Evolutionary conservation across 2,797 vertebrate genomes (phyloP), one percentile per base, ranked within the genome.

Genomic region (Peromyscus eremicus): DNA sequence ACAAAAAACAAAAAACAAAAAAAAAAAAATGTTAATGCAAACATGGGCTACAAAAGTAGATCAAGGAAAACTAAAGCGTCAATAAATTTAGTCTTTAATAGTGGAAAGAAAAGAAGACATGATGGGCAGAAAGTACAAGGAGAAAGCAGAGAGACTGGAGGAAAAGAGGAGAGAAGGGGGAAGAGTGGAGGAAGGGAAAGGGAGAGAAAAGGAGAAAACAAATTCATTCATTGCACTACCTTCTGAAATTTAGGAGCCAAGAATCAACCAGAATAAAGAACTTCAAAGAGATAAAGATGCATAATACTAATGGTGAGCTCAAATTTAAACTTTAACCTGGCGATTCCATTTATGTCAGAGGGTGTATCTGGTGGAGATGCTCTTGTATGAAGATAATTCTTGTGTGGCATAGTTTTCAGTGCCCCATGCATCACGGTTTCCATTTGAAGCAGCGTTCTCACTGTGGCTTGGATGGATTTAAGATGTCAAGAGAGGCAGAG

Each of bases 11-110:
- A n/a, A n/a, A n/a, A n/a, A n/a, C n/a, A n/a, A n/a, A n/a, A n/a
- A n/a, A n/a, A n/a, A n/a, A n/a, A n/a, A n/a, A 93, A 94, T 43
- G 32, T 23, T 89, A 52, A 81, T 25, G 17, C 40, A 91, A 96
- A 40, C 25, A 62, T 2, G 76, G n/a, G 27, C 83, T 79, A 34
- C 16, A 91, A 79, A 94, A 86, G 81, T 3, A 93, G 34, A 84
- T n/a, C 21, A 91, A 77, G 68, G 16, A 16, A 90, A 77, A 14
- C 83, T 70, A 96, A 84, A 85, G 79, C 16, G 55, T 29, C 68
- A 17, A 17, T 9, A 7, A 49, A 19, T 80, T 95, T 81, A 85
- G 17, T 71, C 12, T 94, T 1, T 66, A 83, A 76, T 46, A 76
- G 75, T 60, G n/a, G 88, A 68, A 71, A 71, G n/a, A 37, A 10